A percentile compares a stretch with the other conserved stretches of the same genome.
phyloP scores from a whole-genome alignment of 1,140 invertebrate genomes.

The Drosophila navojoa region DNA sequence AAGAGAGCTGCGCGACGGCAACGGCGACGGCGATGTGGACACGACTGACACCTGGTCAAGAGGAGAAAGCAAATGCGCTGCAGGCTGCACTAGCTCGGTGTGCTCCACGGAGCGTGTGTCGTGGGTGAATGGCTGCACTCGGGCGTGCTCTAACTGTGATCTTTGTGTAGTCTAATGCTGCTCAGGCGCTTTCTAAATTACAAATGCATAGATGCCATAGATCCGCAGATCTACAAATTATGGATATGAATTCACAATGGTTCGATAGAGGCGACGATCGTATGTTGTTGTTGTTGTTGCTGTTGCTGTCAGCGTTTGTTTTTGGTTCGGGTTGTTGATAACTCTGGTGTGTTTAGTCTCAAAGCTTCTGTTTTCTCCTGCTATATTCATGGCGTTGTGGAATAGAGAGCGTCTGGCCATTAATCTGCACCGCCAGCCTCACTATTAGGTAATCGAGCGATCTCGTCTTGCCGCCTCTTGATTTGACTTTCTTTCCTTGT shows the following conservation, averaged over 20 bases:
- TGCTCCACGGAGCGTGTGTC: not conserved
- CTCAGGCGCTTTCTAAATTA: conserved; percentile 72
- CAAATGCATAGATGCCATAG: conserved; percentile 40
- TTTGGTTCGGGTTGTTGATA: conserved; percentile 12
- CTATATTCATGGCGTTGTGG: conserved; percentile 57
- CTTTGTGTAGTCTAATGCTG: conserved; percentile 40
- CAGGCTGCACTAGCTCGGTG: conserved; percentile 12
- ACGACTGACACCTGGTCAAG: conserved; percentile 22
- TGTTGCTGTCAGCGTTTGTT: not conserved
- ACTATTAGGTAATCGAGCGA: conserved; percentile 65
- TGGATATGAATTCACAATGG: conserved; percentile 40
- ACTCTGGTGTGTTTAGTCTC: conserved; percentile 29
- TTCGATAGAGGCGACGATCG: conserved; percentile 17
- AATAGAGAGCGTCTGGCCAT: conserved; percentile 57
- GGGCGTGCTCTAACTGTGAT: conserved; percentile 20
- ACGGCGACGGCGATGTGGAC: conserved; percentile 18
- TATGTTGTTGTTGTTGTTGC: not conserved
- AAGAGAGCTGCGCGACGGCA: conserved; percentile 38
- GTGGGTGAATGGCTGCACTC: conserved; percentile 16
- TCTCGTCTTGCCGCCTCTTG: conserved; percentile 34
- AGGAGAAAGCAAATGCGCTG: conserved; percentile 34
- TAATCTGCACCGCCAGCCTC: conserved; percentile 49
- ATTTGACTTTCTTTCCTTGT: conserved; percentile 71
- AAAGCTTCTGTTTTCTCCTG: conserved; percentile 70
- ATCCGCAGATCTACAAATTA: conserved; percentile 27